A percentile compares a stretch with the other conserved stretches of the same genome.
Evolutionary conservation across 2,797 vertebrate genomes (phyloP).

Genomic region (Uromys caudimaculatus): DNA sequence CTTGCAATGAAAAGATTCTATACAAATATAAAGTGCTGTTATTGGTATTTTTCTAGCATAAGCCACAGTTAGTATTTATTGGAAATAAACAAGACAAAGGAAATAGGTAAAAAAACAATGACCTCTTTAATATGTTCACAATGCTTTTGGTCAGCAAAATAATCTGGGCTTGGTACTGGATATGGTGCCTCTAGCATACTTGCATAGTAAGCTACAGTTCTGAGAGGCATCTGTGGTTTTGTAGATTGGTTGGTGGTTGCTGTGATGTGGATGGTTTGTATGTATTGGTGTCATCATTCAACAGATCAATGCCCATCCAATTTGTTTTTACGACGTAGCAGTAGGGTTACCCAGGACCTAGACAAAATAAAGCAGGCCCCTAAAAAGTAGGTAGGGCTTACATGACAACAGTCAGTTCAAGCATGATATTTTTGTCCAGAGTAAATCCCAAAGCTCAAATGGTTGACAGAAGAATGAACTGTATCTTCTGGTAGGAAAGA

Average conservation of each 20-base stretch:
- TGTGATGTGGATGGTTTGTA: background rate
- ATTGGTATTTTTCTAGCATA: background rate
- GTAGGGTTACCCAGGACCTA: background rate
- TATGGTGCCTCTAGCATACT: background rate
- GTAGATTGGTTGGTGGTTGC: background rate
- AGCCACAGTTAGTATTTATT: background rate
- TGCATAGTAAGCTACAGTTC: background rate
- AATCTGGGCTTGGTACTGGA: background rate
- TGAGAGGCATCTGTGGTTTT: background rate
- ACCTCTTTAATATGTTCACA: background rate
- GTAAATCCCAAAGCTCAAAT: background rate
- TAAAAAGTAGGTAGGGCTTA: background rate
- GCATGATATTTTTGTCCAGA: background rate
- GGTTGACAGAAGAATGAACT: background rate
- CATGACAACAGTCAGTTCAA: background rate
- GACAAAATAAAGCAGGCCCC: background rate
- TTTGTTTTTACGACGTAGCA: background rate
- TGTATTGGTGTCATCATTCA: background rate
- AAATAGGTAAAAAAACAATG: background rate
- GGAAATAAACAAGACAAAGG: background rate
- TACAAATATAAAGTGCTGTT: background rate
- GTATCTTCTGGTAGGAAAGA: background rate
- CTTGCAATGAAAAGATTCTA: background rate
- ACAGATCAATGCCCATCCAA: background rate
- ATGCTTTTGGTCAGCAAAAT: background rate